These are phyloP conservation scores for Notiomystis cincta DNA, from an alignment of 2,113 vertebrate species.

Conservation along the genomic window DNA sequence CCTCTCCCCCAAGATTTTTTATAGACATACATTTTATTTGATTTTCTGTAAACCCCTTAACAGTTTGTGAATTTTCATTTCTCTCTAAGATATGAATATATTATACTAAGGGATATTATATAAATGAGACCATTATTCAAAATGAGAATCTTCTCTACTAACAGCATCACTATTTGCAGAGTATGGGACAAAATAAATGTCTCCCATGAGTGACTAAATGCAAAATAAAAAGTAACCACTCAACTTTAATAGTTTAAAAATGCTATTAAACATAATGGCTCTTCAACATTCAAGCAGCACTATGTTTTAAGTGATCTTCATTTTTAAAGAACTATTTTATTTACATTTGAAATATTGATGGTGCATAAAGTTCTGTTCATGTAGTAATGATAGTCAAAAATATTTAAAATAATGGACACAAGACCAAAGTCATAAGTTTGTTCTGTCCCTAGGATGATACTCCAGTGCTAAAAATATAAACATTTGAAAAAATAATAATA, in stretches of 20 bases:
- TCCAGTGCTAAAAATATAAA: neutral
- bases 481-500: neutral
- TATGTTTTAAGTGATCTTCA: conserved; percentile 78
- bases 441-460: neutral
- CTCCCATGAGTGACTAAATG: conserved; percentile 82
- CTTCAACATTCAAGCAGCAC: conserved; percentile 74
- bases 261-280: conserved; percentile 81
- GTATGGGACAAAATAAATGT: conserved; percentile 78
- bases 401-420: conserved; percentile 58
- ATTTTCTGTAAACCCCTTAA: conserved; percentile 39
- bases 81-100: conserved; percentile 63
- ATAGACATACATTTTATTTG: conserved; percentile 17
- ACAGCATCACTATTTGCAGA: conserved; percentile 75
- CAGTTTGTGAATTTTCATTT: conserved; percentile 66
- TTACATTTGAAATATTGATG: conserved; percentile 82
- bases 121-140: conserved; percentile 78
- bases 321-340: conserved; percentile 79
- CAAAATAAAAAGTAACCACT: conserved; percentile 86
- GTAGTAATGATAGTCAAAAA: conserved; percentile 37
- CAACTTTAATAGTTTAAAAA: conserved; percentile 84
- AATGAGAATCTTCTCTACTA: conserved; percentile 70
- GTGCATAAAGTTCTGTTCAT: conserved; percentile 61
- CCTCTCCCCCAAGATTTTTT: conserved; percentile 1
- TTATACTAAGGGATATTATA: conserved; percentile 71
- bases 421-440: neutral